phyloP scores from a whole-genome alignment of 2,797 vertebrate genomes.

The Acrocephalus scirpaceus region DNA sequence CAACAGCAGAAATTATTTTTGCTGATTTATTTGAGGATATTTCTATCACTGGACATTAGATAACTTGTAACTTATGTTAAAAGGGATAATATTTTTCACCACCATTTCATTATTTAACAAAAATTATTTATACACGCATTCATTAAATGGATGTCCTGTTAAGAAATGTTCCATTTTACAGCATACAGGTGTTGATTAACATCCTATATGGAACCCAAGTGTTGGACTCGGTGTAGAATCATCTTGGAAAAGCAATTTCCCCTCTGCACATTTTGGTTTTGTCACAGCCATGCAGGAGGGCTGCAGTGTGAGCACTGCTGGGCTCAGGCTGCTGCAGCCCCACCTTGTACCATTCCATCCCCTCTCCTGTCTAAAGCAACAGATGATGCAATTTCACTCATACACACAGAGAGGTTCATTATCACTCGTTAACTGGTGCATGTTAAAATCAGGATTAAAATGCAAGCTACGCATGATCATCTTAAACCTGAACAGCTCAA shows the following conservation, averaged over 20 bases:
- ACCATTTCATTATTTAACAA: background rate
- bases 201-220: background rate
- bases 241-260: background rate
- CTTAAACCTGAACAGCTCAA: background rate
- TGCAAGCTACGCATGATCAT: background rate
- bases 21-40: background rate
- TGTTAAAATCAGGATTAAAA: background rate
- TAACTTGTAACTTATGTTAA: background rate
- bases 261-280: background rate
- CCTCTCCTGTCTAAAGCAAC: background rate
- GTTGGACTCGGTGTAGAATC: background rate
- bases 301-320: background rate
- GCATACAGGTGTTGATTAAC: background rate
- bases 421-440: background rate
- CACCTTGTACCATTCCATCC: background rate
- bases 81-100: background rate
- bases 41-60: background rate
- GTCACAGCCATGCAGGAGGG: too few species aligned
- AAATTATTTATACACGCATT: background rate
- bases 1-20: background rate
- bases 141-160: background rate
- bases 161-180: background rate
- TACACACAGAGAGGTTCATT: background rate
- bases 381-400: background rate
- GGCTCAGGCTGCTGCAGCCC: background rate